These are phyloP conservation scores for Lordiphosa stackelbergi DNA, from an alignment of 1,140 invertebrate species.

Conservation along the genomic window DNA sequence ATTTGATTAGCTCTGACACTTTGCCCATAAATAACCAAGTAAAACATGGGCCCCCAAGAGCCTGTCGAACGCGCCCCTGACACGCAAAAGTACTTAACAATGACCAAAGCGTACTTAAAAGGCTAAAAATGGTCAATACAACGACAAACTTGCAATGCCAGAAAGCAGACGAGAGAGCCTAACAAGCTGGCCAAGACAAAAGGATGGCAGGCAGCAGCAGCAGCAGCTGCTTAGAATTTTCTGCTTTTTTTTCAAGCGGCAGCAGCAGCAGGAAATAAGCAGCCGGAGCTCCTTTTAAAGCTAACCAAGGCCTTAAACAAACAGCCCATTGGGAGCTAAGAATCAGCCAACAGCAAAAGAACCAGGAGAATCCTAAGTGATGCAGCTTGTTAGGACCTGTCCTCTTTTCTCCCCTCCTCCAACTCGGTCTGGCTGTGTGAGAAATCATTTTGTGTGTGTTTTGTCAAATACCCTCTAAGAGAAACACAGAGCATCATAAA, in stretches of 20 bases:
- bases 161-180: slow-evolving; percentile 41
- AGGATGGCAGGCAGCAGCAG: slow-evolving; percentile 39
- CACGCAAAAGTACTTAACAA: slow-evolving; percentile 76
- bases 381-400: slow-evolving; percentile 58
- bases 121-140: slow-evolving; percentile 70
- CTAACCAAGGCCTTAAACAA: slow-evolving; percentile 64
- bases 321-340: slow-evolving; percentile 32
- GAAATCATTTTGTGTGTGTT: slow-evolving; percentile 58
- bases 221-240: slow-evolving; percentile 55
- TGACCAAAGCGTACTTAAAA: slow-evolving; percentile 74
- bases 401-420: slow-evolving; percentile 21
- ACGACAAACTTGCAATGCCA: slow-evolving; percentile 70
- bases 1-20: slow-evolving; percentile 76
- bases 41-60: slow-evolving; percentile 72
- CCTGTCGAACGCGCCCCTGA: slow-evolving; percentile 51
- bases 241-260: slow-evolving; percentile 16
- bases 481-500: too few relatives aligned
- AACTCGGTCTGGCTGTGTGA: slow-evolving; percentile 54
- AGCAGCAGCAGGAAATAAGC: slow-evolving; percentile 62
- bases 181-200: slow-evolving; percentile 65
- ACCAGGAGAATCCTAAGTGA: slow-evolving; percentile 40
- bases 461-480: slow-evolving; percentile 25
- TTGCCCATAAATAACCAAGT: slow-evolving; percentile 75
- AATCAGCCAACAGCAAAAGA: background rate
- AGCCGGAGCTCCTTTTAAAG: slow-evolving; percentile 63